Conservation (phyloP, 2,113 vertebrate species). For the Diglossa brunneiventris region DNA sequence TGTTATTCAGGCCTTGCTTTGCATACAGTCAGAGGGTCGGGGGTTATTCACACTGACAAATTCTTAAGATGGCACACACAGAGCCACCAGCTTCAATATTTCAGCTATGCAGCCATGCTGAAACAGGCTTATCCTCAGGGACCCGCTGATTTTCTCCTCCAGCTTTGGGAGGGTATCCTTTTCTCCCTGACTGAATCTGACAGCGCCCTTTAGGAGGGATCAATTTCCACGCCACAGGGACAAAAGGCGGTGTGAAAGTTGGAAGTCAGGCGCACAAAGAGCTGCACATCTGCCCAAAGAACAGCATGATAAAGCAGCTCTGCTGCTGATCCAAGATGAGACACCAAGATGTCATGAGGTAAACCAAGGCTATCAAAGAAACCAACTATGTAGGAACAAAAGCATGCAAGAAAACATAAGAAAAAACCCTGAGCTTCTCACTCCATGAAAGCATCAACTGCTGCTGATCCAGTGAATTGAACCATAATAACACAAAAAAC, state of each 20-base stretch:
- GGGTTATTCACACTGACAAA: conserved; percentile 84
- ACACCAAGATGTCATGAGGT: background rate
- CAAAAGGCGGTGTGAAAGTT: conserved; percentile 64
- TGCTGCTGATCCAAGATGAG: background rate
- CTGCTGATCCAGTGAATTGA: background rate
- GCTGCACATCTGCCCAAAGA: conserved; percentile 2
- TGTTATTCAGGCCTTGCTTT: conserved; percentile 75
- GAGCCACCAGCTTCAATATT: conserved; percentile 72
- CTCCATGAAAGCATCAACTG: background rate
- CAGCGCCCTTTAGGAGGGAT: conserved; percentile 69
- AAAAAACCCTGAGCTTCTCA: background rate
- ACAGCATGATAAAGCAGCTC: background rate
- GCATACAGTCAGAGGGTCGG: conserved; percentile 82
- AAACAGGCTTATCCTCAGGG: conserved; percentile 35
- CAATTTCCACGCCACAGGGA: conserved; percentile 69
- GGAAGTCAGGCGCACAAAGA: conserved; percentile 8
- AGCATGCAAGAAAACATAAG: background rate
- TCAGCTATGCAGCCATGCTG: conserved; percentile 62
- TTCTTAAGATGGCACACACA: conserved; percentile 72
- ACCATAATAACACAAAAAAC: background rate
- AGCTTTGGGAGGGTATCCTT: conserved; percentile 71
- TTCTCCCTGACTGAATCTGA: conserved; percentile 70
- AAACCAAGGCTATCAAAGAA: conserved; percentile 3
- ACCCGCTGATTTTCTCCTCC: conserved; percentile 21
- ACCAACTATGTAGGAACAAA: background rate